Percentiles rank a stretch among this genome's conserved stretches.
These are phyloP conservation scores for Drosophila greeni DNA, from an alignment of 2,888 invertebrate species.

Conservation along the genomic window DNA sequence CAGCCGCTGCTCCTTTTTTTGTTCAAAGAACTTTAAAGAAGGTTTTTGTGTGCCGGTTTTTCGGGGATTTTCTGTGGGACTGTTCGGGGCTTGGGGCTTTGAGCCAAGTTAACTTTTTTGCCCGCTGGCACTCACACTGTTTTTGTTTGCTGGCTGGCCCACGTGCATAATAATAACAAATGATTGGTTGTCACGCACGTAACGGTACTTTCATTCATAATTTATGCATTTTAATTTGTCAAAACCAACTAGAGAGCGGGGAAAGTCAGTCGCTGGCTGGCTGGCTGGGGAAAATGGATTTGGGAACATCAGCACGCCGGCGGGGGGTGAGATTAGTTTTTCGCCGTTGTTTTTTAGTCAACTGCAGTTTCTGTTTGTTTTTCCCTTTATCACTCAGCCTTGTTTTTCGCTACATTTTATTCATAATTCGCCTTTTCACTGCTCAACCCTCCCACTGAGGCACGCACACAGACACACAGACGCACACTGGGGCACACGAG, in stretches of 20 bases:
- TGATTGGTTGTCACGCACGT: slow-evolving; percentile 75
- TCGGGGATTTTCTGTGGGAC: not conserved
- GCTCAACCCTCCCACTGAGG: slow-evolving; percentile 34
- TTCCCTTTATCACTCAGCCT: not conserved
- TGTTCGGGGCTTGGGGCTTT: not conserved
- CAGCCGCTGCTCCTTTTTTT: slow-evolving; percentile 12
- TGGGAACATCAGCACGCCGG: slow-evolving; percentile 38
- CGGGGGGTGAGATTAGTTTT: slow-evolving; percentile 14
- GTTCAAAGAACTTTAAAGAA: slow-evolving; percentile 31
- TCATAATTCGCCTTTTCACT: slow-evolving; percentile 44
- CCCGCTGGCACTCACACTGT: slow-evolving; percentile 19
- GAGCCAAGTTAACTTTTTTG: slow-evolving; percentile 31
- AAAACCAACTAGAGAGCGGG: slow-evolving; percentile 40
- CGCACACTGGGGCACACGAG: slow-evolving; percentile 29
- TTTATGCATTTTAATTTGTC: slow-evolving; percentile 75
- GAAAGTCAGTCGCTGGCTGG: slow-evolving; percentile 3
- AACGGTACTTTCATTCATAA: slow-evolving; percentile 75
- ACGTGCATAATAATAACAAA: slow-evolving; percentile 75
- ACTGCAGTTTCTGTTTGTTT: slow-evolving; percentile 20
- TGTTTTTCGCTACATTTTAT: slow-evolving; percentile 30
- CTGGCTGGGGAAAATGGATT: slow-evolving; percentile 18
- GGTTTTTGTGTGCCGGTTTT: slow-evolving; percentile 9
- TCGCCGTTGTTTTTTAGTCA: not conserved
- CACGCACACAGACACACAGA: slow-evolving; percentile 22
- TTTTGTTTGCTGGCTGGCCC: slow-evolving; percentile 36